Base-by-base conservation (phyloP, 2,888 invertebrate genomes). In the Petrophora chlorosata region DNA sequence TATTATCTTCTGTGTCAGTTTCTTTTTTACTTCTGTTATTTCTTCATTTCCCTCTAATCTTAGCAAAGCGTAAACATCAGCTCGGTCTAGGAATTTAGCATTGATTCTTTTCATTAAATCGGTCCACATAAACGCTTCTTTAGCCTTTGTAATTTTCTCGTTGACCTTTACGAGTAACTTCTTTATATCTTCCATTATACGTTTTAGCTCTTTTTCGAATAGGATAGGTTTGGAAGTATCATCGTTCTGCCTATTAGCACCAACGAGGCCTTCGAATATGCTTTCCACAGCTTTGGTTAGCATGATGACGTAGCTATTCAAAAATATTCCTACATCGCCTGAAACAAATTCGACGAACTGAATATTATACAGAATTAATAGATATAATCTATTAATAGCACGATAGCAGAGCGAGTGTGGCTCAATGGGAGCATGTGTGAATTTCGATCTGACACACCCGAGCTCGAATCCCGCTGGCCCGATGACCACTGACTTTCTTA, bases 61-160 rank as follows among this genome's bases (percentile, higher is more conserved):
- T 1, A 73, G 67, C 3, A 53, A 13, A 0, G 73, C 56, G 15
- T 73, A 76, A 1, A 30, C 9, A 0, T 64, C 49, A 1, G 76
- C 65, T 17, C 66, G 63, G 15, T 74, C 70, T 57, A 82, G 81
- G 30, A 82, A 80, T 56, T 64, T 69, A 0, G 71, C 63, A 46
- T 74, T 77, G 7, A 85, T 75, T 59, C 62, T 80, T 55, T 88
- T 88, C 0, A 84, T 47, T 1, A 76, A 19, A 16, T 72, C 69
- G 2, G 60, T 63, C 85, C 84, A 85, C 3, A 68, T 36, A n/a
- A 70, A 68, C 0, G 43, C 23, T 26, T 68, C 56, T 1, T 65
- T 68, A 0, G 63, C 59, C 0, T 73, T 66, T 1, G 39, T 59
- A 0, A 70, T 29, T 57, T 70, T 75, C 0, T 45, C 34, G 17